Evolutionary conservation across 64 coral and sea anemone species (phyloP), one percentile per base, ranked within the genome.

Genomic region (Actinia equina): DNA sequence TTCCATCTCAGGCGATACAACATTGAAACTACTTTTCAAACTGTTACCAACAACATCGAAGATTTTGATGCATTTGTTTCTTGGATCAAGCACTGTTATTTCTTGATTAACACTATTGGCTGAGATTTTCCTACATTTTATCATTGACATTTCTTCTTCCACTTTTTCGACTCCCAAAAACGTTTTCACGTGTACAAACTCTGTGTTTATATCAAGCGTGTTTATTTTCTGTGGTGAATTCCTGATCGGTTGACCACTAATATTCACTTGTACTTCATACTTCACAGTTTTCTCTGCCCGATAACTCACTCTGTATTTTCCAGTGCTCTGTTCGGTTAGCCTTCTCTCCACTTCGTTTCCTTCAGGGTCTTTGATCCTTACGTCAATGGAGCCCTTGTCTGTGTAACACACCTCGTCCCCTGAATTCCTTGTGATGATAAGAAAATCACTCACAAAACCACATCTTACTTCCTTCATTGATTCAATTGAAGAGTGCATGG

Each of bases 1-100:
- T 58, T 5, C 84, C 76, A 20, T 74, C 1, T 90, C 94, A 27
- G 63, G 22, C 0, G 8, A 22, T 7, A 89, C 92, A 43, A 83
- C 86, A 17, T 87, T 90, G 86, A 95, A 95, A 78, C 86, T n/a
- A n/a, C n/a, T 79, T 77, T 46, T 92, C 43, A 92, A 89, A 83
- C 86, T 89, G 17, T 85, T 88, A 46, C 94, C 94, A 9, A 45
- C 80, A 41, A 89, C 82, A 63, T 86, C 18, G 14, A 25, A 44
- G 7, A 95, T 90, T 87, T 95, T 85, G 70, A 95, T 77, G 71
- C 91, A 42, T 7, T 15, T 2, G 15, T 46, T 79, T 41, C 9
- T 30, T 30, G 0, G 13, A 45, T 42, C 77, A 43, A 13, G 42
- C 22, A 79, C 42, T 16, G 37, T 18, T 79, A 44, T 79, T 22